Percentiles rank a stretch among this genome's conserved stretches.
Conservation (phyloP, 1,140 invertebrate genomes). For the Macrobrachium rosenbergii region DNA sequence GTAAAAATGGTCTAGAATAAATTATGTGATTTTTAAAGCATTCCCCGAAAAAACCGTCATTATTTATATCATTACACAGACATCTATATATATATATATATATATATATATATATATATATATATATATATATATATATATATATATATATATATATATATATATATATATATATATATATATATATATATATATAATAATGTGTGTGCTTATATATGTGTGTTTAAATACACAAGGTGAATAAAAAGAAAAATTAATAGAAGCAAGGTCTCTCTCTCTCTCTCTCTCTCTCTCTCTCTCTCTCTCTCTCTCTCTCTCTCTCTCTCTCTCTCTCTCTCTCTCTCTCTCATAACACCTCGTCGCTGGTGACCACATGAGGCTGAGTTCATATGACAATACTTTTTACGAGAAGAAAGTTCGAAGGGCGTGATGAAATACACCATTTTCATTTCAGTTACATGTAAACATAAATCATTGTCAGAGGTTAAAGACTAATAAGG, state of each 20-base stretch:
- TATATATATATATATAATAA: background rate
- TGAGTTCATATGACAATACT: too few species aligned
- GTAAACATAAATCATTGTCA: too few species aligned
- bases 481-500: too few species aligned
- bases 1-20: too few species aligned
- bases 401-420: too few species aligned
- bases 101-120: slow-evolving; percentile 24
- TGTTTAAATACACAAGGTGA: background rate
- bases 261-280: background rate
- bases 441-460: too few species aligned
- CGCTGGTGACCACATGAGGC: too few species aligned
- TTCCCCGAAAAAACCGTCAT: background rate
- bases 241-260: background rate
- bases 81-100: slow-evolving; percentile 8
- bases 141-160: slow-evolving; percentile 27
- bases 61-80: background rate
- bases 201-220: background rate
- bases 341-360: background rate
- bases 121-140: slow-evolving; percentile 24
- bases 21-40: background rate
- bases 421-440: too few species aligned
- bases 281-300: background rate
- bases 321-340: background rate
- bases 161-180: background rate
- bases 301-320: background rate